Base-by-base conservation (phyloP, 1,140 invertebrate species). In the Aphaenogaster ashmeadi region DNA sequence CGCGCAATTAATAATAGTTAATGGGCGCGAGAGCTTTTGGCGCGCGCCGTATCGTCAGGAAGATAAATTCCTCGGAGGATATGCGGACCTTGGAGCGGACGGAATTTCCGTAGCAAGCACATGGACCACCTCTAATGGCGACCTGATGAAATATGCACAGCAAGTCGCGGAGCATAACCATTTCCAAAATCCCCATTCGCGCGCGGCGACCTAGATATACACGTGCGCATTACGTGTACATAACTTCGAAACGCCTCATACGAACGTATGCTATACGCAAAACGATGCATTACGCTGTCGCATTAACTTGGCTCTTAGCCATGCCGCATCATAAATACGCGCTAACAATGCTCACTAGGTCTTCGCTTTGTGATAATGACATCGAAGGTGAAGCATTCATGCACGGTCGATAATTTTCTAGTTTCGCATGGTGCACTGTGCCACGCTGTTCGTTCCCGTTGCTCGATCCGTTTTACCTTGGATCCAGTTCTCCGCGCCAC, bases 241-340 rank as follows among this genome's bases (percentile, higher is more conserved):
- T 54, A 71, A 64, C 33, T 89, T 80, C 15, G 7, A 36, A 38
- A 41, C 47, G 56, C 47, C 79, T 69, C 77, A 75, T 80, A 89
- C 58, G n/a, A 44, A 78, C 56, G 38, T n/a, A n/a, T 79, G 38
- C 85, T n/a, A 33, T 52, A 86, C 75, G 64, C 67, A 79, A 81
- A 85, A 52, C 80, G 74, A 83, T 84, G 72, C 88, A 88, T 84
- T 74, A 85, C 69, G 92, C 92, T 93, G 94, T 90, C 92, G 91
- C 93, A 92, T 93, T 92, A 93, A 67, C 66, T 88, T 95, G 94
- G 94, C 94, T 91, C 64, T 50, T 8, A 71, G 94, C 94, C 94
- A 95, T 88, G 79, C 74, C 85, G 92, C 91, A 89, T 94, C 89
- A 86, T 92, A 94, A 95, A 95, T 94, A 91, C 86, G 75, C 47